These are phyloP conservation scores for Nemopilema nomurai DNA, from an alignment of 30 jellyfish, hydroid and myxozoan species.

Conservation along the genomic window DNA sequence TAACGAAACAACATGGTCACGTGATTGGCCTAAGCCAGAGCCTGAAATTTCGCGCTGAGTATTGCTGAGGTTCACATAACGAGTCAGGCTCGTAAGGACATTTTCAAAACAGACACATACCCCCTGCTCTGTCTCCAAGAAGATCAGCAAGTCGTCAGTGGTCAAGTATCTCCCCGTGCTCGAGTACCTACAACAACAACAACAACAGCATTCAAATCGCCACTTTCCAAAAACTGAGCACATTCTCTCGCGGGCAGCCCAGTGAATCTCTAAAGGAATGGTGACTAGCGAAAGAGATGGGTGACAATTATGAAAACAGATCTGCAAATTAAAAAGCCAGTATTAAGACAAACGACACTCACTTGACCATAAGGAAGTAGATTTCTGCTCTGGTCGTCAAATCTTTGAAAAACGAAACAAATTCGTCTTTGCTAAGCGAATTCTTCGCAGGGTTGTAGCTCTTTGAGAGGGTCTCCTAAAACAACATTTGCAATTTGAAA, in stretches of 20 bases:
- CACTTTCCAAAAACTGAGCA: not conserved
- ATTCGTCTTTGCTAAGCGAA: conserved; percentile 65
- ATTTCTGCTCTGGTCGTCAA: conserved; percentile 92
- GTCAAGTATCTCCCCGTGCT: conserved; percentile 82
- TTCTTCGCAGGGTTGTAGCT: conserved; percentile 41
- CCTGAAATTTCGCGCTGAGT: too few relatives aligned
- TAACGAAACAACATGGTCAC: too few relatives aligned
- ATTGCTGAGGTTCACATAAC: too few relatives aligned
- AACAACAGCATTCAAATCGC: not conserved
- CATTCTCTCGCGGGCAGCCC: not conserved
- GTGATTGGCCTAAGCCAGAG: too few relatives aligned
- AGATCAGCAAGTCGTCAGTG: conserved; percentile 82
- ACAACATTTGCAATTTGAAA: not conserved
- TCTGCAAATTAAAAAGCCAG: not conserved
- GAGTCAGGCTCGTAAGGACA: too few relatives aligned
- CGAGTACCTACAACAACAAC: conserved; percentile 60
- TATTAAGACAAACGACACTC: conserved; percentile 7
- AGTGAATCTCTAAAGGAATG: too few relatives aligned
- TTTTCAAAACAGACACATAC: conserved; percentile 22
- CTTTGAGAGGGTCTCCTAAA: conserved; percentile 74
- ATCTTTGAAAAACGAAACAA: conserved; percentile 74
- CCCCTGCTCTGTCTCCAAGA: conserved; percentile 97
- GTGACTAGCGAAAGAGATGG: too few relatives aligned
- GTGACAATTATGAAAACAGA: not conserved
- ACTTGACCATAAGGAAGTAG: conserved; percentile 86